Evolutionary conservation across 2,888 invertebrate species (phyloP).

Genomic region (Stenoptilia bipunctidactyla): DNA sequence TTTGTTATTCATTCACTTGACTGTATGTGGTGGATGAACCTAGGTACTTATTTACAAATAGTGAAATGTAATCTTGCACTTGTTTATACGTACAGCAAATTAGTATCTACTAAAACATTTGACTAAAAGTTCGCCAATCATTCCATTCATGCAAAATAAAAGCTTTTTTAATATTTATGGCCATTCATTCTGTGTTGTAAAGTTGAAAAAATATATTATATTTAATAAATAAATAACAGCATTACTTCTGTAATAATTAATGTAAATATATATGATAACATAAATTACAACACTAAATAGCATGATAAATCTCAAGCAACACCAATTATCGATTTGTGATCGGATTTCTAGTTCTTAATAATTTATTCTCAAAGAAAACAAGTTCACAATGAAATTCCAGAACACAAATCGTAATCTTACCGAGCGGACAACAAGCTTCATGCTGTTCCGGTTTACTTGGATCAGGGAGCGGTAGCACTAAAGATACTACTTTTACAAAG

Average conservation of each 20-base stretch:
- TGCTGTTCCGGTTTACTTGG: conserved; percentile 91
- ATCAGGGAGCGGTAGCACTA: conserved; percentile 87
- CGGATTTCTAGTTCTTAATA: not conserved
- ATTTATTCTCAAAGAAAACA: not conserved
- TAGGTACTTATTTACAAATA: not conserved
- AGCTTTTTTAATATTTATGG: conserved; percentile 4
- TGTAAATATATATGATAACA: no score
- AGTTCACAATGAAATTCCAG: not conserved
- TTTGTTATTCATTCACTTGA: no score
- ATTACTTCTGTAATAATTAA: no score
- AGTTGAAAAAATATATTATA: no score
- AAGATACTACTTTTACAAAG: conserved; percentile 72
- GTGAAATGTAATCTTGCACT: conserved; percentile 37
- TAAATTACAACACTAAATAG: not conserved
- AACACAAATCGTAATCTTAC: conserved; percentile 63
- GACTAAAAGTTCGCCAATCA: conserved; percentile 36
- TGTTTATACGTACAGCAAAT: conserved; percentile 31
- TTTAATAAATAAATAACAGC: no score
- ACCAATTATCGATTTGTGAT: not conserved
- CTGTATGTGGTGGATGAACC: no score
- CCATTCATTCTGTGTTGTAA: no score
- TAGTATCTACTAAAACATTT: conserved; percentile 35
- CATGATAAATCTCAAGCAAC: not conserved
- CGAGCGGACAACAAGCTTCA: conserved; percentile 91
- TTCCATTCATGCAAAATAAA: conserved; percentile 35